phyloP scores from a whole-genome alignment of 2,888 invertebrate species.

The Drosophila rellima region DNA sequence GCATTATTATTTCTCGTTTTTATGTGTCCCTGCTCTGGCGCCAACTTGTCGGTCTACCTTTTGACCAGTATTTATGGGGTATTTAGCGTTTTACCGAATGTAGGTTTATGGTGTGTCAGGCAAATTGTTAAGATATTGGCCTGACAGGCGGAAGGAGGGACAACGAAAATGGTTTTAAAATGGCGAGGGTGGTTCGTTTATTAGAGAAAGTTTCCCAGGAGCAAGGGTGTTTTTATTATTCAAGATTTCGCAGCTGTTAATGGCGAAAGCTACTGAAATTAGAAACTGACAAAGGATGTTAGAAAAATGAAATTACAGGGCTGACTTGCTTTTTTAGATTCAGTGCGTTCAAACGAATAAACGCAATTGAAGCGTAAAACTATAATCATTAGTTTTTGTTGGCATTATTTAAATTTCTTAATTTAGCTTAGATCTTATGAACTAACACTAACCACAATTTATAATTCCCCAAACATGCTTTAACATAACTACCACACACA shows the following conservation, averaged over 20 bases:
- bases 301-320: conserved; percentile 5
- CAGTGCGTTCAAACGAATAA: not conserved
- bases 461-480: conserved; percentile 38
- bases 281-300: conserved; percentile 1
- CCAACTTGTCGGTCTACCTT: conserved; percentile 40
- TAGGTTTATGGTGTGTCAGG: conserved; percentile 68
- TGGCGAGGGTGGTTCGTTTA: conserved; percentile 14
- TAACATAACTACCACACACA: conserved; percentile 12
- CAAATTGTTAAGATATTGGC: conserved; percentile 47
- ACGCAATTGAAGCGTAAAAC: not conserved
- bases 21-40: conserved; percentile 46
- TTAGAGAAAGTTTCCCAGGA: not conserved
- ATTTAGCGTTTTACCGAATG: conserved; percentile 61
- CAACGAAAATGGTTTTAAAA: not conserved
- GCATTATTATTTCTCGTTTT: conserved; percentile 78
- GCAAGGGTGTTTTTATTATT: conserved; percentile 27
- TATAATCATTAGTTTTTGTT: not conserved
- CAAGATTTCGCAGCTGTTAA: conserved; percentile 27
- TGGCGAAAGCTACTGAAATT: conserved; percentile 7
- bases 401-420: not conserved
- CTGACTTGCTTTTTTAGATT: not conserved
- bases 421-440: not conserved
- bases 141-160: conserved; percentile 15
- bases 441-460: conserved; percentile 12
- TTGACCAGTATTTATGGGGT: conserved; percentile 65